Evolutionary conservation across 2,888 invertebrate species (phyloP).

Genomic region (Eristalis intricaria): DNA sequence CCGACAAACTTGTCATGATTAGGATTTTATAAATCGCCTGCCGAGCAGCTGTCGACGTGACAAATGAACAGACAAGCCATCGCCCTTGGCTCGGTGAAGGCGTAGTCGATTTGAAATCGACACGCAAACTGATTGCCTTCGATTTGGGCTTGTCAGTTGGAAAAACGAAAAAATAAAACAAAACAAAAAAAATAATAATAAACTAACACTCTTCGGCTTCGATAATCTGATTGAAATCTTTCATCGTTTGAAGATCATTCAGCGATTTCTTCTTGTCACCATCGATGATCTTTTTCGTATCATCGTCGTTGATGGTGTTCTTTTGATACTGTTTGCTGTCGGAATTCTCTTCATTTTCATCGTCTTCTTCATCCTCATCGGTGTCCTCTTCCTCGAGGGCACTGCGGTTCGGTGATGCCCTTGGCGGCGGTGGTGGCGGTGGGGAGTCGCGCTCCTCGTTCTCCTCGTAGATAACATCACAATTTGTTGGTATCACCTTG

Average conservation of each 20-base stretch:
- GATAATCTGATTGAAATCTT: conserved; percentile 50
- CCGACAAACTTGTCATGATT: conserved; percentile 9
- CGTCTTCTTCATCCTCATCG: conserved; percentile 12
- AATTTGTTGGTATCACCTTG: conserved; percentile 80
- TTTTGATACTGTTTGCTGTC: conserved; percentile 41
- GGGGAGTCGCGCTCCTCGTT: conserved; percentile 79
- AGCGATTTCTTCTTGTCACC: conserved; percentile 50
- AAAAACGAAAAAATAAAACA: neutral
- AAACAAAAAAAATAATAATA: neutral
- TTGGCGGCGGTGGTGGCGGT: conserved; percentile 52
- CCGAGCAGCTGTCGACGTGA: too few relatives aligned
- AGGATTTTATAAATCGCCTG: neutral
- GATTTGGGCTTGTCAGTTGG: neutral
- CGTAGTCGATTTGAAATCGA: too few relatives aligned
- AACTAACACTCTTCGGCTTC: conserved; percentile 59
- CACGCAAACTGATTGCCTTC: neutral
- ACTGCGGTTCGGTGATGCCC: conserved; percentile 29
- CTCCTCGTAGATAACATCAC: conserved; percentile 81
- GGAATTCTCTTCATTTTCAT: conserved; percentile 28
- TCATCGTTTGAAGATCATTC: conserved; percentile 45
- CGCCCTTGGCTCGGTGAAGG: neutral
- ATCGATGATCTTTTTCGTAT: conserved; percentile 26
- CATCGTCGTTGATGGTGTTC: conserved; percentile 65
- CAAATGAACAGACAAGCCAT: neutral
- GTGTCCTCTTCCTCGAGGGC: conserved; percentile 3